Evolutionary conservation across 2,113 vertebrate genomes (phyloP).

Genomic region (Cariama cristata): DNA sequence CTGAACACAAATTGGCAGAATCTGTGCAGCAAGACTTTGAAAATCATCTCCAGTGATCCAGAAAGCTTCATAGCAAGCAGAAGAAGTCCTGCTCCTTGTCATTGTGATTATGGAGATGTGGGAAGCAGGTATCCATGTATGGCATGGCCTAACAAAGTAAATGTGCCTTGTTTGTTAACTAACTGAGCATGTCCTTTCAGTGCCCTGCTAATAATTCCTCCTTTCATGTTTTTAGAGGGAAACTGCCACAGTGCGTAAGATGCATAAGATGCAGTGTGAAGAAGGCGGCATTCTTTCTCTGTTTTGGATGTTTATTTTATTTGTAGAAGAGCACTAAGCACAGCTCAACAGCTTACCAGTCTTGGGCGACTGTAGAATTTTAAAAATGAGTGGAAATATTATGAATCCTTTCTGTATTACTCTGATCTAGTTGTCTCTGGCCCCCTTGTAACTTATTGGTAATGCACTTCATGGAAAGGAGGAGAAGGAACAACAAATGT

Average conservation of each 20-base stretch:
- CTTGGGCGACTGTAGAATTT: neutral
- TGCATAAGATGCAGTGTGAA: neutral
- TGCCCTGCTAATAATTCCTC: neutral
- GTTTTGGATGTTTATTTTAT: neutral
- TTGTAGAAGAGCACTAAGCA: neutral
- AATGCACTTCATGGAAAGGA: neutral
- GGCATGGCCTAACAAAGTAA: neutral
- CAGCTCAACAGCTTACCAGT: neutral
- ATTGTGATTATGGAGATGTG: conserved; percentile 6
- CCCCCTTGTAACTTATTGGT: neutral
- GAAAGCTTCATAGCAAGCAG: neutral
- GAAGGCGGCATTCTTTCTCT: neutral
- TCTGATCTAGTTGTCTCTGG: neutral
- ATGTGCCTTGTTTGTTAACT: conserved; percentile 17
- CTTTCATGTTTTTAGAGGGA: neutral
- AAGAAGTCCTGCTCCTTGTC: conserved; percentile 24
- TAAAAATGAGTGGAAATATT: neutral
- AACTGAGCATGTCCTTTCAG: neutral
- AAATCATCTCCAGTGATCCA: conserved; percentile 30
- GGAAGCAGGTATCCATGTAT: neutral
- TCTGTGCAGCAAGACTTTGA: neutral
- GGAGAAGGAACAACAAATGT: neutral
- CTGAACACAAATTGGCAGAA: neutral
- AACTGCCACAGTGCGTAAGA: neutral
- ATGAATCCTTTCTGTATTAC: neutral